These are phyloP conservation scores for Riptortus pedestris DNA, from an alignment of 1,140 invertebrate genomes.

Conservation along the genomic window DNA sequence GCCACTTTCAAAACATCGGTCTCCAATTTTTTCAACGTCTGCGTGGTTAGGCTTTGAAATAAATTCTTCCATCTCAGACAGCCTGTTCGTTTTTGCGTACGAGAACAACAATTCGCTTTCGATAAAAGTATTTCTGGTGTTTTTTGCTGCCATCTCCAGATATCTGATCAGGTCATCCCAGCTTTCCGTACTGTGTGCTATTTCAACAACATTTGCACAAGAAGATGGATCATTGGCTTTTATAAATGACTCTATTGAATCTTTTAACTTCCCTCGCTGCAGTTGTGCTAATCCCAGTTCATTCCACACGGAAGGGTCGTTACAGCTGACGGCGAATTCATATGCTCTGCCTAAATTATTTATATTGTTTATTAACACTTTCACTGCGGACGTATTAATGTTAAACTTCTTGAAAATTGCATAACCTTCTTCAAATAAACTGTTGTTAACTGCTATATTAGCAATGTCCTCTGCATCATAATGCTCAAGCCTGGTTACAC, in stretches of 20 bases:
- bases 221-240: background rate
- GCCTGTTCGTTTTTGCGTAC: slow-evolving; percentile 89
- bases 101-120: slow-evolving; percentile 97
- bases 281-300: slow-evolving; percentile 91
- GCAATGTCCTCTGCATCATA: slow-evolving; percentile 99
- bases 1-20: slow-evolving; percentile 94
- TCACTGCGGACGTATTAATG: slow-evolving; percentile 96
- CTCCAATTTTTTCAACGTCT: slow-evolving; percentile 84
- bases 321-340: slow-evolving; percentile 97
- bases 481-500: slow-evolving; percentile 92
- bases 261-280: slow-evolving; percentile 86
- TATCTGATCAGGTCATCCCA: slow-evolving; percentile 66
- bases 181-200: background rate
- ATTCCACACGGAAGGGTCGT: slow-evolving; percentile 96
- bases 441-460: slow-evolving; percentile 94
- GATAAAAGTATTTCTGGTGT: slow-evolving; percentile 93
- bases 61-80: slow-evolving; percentile 97
- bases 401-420: slow-evolving; percentile 99
- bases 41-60: slow-evolving; percentile 98
- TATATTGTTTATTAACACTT: slow-evolving; percentile 96
- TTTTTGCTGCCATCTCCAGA: slow-evolving; percentile 95
- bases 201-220: background rate
- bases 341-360: slow-evolving; percentile 94
- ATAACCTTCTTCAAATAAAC: slow-evolving; percentile 96
- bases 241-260: slow-evolving; percentile 97